Evolutionary conservation across 2,113 vertebrate genomes (phyloP), one percentile per base, ranked within the genome.

Genomic region (Romanogobio albipinnatus): DNA sequence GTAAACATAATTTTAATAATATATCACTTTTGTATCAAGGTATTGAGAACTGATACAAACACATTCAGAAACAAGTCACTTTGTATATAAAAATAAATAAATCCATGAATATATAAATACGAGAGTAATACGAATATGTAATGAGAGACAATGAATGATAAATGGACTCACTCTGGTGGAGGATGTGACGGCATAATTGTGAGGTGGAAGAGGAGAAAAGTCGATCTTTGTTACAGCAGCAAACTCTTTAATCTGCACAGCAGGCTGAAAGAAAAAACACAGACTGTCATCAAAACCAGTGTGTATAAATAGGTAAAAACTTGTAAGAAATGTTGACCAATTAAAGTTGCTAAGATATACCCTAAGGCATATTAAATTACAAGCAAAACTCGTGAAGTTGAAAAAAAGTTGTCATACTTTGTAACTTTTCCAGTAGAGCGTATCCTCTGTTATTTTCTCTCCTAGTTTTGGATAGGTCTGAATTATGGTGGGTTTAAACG

Each of bases 191-290:
- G 97, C 98, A 78, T 97, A 99, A 90, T 97, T 97, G 86, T 97
- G 89, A 49, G 98, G 98, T 22, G 95, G 89, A 81, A 95, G 87
- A 0, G 95, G 95, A 75, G 97, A 99, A 90, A 98, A 97, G 89
- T 98, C 95, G 3, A 99, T 94, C 90, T 95, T 96, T 76, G 95
- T 96, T 74, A 99, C 68, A 0, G 98, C 96, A 70, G 97, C 98
- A 86, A 98, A 99, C 49, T 99, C 98, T 92, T 99, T 99, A 83
- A 99, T 97, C 91, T 99, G 97, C 84, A 99, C 92, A 19, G 98
- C 96, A 26, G 96, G 93, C 98, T 99, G 87, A 56, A 66, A 84
- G 24, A 78, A 45, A 58, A 89, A 83, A 39, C 0, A 2, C 22
- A 83, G 6, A 53, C 26, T 64, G 76, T 39, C 26, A 4, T 43